These are phyloP conservation scores for Blennius ocellaris DNA, from an alignment of 2,113 vertebrate genomes.

Conservation along the genomic window DNA sequence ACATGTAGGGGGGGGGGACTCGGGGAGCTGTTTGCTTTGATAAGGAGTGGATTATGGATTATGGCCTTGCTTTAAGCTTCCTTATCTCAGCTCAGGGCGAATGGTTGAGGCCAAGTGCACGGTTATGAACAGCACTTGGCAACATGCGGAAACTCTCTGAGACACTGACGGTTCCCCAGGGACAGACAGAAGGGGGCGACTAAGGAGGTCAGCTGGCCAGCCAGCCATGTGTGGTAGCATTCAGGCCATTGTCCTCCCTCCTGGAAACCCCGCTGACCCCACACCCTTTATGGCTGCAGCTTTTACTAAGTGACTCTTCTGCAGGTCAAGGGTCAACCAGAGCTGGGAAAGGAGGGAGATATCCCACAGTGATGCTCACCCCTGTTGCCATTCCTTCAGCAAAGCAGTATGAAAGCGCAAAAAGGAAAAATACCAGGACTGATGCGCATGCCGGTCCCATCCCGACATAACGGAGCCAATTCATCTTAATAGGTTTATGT, in stretches of 20 bases:
- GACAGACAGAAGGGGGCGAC: constrained; percentile 41
- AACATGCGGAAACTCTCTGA: constrained; percentile 58
- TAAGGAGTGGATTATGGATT: constrained; percentile 84
- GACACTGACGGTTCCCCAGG: constrained; percentile 61
- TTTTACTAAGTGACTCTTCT: constrained; percentile 44
- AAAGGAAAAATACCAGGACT: background rate
- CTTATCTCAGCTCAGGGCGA: constrained; percentile 81
- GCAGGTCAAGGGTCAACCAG: constrained; percentile 48
- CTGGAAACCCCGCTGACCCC: constrained; percentile 43
- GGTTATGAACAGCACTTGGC: constrained; percentile 65
- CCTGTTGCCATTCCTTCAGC: constrained; percentile 16
- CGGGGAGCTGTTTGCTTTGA: constrained; percentile 79
- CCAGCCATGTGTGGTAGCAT: constrained; percentile 47
- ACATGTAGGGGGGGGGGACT: constrained; percentile 11
- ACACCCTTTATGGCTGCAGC: constrained; percentile 26
- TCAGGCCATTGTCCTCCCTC: constrained; percentile 58
- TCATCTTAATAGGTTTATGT: background rate
- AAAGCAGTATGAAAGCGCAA: background rate
- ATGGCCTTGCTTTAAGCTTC: constrained; percentile 77
- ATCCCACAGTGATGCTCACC: constrained; percentile 26
- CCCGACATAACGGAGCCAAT: background rate
- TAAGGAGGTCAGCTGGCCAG: constrained; percentile 48
- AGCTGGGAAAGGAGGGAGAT: constrained; percentile 10
- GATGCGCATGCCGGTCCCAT: background rate
- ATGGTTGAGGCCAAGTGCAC: constrained; percentile 74